phyloP scores from a whole-genome alignment of 1,140 invertebrate genomes.

The Reticulitermes speratus region DNA sequence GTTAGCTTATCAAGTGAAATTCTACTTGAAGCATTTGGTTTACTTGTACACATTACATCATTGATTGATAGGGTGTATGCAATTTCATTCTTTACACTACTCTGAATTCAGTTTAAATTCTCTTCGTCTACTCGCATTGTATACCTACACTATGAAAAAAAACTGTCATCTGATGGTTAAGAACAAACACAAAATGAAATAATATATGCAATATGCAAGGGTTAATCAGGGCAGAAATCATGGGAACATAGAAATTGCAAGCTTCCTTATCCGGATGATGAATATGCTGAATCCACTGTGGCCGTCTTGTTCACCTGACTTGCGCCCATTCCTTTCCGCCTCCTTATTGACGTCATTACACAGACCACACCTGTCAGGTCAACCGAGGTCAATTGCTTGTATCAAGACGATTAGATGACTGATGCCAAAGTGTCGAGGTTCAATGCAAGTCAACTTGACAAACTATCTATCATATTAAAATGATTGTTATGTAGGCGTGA shows the following conservation, averaged over 20 bases:
- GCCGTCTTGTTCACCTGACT: not conserved
- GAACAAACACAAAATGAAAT: not conserved
- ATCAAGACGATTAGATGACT: conserved; percentile 1
- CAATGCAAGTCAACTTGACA: conserved; percentile 11
- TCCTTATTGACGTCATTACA: not conserved
- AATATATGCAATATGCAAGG: too few species aligned
- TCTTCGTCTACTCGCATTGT: not conserved
- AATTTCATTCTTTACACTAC: not conserved
- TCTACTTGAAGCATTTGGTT: too few species aligned
- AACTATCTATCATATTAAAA: conserved; percentile 1
- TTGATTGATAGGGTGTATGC: not conserved
- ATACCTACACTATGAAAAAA: not conserved
- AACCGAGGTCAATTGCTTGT: not conserved
- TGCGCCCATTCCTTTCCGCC: not conserved
- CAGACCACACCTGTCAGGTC: conserved; percentile 16
- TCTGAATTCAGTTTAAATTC: not conserved
- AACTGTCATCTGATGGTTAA: not conserved
- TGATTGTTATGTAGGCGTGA: not conserved
- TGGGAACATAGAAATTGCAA: not conserved
- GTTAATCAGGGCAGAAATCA: not conserved
- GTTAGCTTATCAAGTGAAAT: too few species aligned
- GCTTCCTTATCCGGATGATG: too few species aligned
- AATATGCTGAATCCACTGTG: not conserved
- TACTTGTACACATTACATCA: too few species aligned
- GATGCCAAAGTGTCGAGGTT: not conserved